Base-by-base conservation (phyloP, 2,888 invertebrate genomes). In the Panorpa germanica region DNA sequence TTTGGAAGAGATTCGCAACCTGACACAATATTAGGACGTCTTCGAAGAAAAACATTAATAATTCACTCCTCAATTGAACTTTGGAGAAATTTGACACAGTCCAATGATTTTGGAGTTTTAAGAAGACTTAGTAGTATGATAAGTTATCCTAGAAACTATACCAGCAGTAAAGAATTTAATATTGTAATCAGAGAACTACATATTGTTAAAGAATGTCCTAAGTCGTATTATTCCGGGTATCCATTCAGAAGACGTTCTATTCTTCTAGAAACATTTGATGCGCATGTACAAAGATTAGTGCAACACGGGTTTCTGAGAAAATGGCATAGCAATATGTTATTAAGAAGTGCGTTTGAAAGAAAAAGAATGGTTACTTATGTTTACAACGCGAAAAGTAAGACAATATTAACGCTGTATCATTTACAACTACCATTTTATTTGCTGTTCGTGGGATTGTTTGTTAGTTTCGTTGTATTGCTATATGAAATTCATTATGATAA, bases 241-340 rank as follows among this genome's bases (percentile, higher is more conserved):
- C 24, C 38, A 5, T 36, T 39, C 20, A 36, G 35, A 9, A 40
- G 37, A 32, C 34, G 38, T n/a, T 40, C 41, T 18, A 31, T 36
- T 22, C 38, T 35, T 19, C 33, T 37, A 14, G 33, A 35, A 23
- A 29, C 35, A 16, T 30, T 38, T 15, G 39, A 40, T 30, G 26
- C 25, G 24, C 24, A 35, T 31, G 27, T 41, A 12, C 24, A 32
- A 8, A 19, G 31, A 5, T 34, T 38, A 20, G 24, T 35, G 9
- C 32, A 34, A 9, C 24, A 28, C 18, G 41, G 41, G 11, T 22
- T 41, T 5, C 22, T 37, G 3, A 15, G 21, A 3, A 39, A 41
- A 28, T 41, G 40, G 39, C 30, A 34, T 6, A 31, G 29, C 8
- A 38, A 41, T n/a, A 33, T 34, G 1, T 29, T 23, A 9, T 29